Conservation (phyloP, 1,140 invertebrate species). For the Stenopsyche tienmushanensis region DNA sequence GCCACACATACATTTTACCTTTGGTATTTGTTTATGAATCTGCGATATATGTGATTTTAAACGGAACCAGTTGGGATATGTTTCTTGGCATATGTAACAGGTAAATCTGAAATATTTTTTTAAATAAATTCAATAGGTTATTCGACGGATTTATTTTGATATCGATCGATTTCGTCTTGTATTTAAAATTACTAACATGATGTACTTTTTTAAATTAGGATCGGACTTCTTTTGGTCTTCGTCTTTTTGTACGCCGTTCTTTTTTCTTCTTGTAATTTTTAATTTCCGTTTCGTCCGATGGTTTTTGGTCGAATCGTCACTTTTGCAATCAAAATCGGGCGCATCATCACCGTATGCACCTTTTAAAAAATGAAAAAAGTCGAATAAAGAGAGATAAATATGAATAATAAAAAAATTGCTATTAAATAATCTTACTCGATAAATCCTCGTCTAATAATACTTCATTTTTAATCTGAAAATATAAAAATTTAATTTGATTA, state of each 20-base stretch:
- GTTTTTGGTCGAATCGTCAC: not conserved
- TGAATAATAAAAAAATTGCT: conserved; percentile 3
- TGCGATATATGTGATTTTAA: conserved; percentile 48
- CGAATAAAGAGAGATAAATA: not conserved
- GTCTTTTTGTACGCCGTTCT: not conserved
- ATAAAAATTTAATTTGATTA: conserved; percentile 13
- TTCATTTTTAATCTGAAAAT: conserved; percentile 35
- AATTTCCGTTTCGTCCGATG: not conserved
- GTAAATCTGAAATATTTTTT: conserved; percentile 45
- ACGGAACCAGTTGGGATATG: conserved; percentile 51
- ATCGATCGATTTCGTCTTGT: not conserved
- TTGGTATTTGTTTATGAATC: conserved; percentile 46
- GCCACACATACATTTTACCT: conserved; percentile 52
- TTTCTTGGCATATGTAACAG: conserved; percentile 49
- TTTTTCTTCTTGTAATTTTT: not conserved
- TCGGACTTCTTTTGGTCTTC: conserved; percentile 17
- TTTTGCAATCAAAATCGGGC: conserved; percentile 21
- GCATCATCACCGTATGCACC: conserved; percentile 25
- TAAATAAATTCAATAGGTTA: too few relatives aligned
- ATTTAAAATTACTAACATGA: conserved; percentile 26
- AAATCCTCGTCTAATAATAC: conserved; percentile 19
- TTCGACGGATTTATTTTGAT: not conserved
- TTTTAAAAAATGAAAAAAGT: too few relatives aligned
- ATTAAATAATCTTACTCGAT: conserved; percentile 28
- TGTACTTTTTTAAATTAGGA: conserved; percentile 35